Evolutionary conservation across 2,797 vertebrate species (phyloP).

Genomic region (Acropternis orthonyx): DNA sequence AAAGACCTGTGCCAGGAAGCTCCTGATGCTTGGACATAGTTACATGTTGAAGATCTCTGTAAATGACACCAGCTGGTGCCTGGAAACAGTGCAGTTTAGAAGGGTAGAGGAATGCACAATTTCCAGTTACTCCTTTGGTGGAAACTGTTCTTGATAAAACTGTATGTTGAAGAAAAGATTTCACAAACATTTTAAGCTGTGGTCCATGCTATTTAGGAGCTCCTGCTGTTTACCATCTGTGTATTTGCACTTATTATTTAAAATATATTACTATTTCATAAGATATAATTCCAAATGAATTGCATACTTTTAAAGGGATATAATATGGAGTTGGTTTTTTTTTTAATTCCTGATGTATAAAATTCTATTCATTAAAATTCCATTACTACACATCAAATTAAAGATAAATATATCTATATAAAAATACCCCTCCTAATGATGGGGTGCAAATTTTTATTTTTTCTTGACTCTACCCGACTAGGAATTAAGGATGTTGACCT

Average conservation of each 20-base stretch:
- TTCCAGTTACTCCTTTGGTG: neutral
- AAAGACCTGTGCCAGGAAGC: neutral
- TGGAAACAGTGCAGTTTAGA: neutral
- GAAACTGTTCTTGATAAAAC: neutral
- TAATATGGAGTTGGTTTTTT: neutral
- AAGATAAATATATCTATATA: no score
- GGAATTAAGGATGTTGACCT: neutral
- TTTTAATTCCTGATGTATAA: neutral
- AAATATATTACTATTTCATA: neutral
- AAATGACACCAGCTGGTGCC: neutral
- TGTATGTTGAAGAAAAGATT: neutral
- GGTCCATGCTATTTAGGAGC: neutral
- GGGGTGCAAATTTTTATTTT: no score
- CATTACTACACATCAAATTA: neutral
- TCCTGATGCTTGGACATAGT: fast-evolving
- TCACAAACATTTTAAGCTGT: neutral
- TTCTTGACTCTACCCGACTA: no score
- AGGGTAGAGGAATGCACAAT: neutral
- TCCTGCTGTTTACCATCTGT: neutral
- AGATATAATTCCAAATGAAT: neutral
- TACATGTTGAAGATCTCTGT: neutral
- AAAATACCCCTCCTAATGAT: no score
- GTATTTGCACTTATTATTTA: neutral
- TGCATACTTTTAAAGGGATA: neutral
- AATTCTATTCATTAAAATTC: neutral